Evolutionary conservation across 2,113 vertebrate species (phyloP).

Genomic region (Bucco capensis): DNA sequence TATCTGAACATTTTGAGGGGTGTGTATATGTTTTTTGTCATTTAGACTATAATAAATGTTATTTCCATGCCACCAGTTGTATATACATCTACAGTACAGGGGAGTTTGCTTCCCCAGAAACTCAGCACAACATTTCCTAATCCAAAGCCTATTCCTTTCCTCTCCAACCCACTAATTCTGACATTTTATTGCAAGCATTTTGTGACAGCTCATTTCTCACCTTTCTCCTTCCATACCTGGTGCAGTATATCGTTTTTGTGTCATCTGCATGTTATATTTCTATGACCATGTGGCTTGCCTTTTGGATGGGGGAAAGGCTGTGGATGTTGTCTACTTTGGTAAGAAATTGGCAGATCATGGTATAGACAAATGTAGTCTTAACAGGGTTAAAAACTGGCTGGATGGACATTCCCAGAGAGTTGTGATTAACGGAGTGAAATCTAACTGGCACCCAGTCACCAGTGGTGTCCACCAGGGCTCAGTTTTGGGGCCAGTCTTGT

Average conservation of each 20-base stretch:
- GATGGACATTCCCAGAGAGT: too few species aligned
- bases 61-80: neutral
- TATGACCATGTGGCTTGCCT: too few species aligned
- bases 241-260: neutral
- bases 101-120: neutral
- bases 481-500: too few species aligned
- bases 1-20: neutral
- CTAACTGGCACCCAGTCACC: too few species aligned
- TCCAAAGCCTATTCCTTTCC: neutral
- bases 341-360: too few species aligned
- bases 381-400: too few species aligned
- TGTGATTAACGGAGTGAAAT: too few species aligned
- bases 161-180: neutral
- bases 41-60: too few species aligned
- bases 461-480: too few species aligned
- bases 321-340: too few species aligned
- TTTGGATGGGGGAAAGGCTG: too few species aligned
- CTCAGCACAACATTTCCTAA: neutral
- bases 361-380: too few species aligned
- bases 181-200: neutral
- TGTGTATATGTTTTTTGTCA: rapidly evolving
- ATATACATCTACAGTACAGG: rapidly evolving
- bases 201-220: neutral
- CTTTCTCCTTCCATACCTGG: rapidly evolving
- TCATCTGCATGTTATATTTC: neutral